These are phyloP conservation scores for Tragulus kanchil DNA, from an alignment of 2,113 vertebrate genomes.

Conservation along the genomic window DNA sequence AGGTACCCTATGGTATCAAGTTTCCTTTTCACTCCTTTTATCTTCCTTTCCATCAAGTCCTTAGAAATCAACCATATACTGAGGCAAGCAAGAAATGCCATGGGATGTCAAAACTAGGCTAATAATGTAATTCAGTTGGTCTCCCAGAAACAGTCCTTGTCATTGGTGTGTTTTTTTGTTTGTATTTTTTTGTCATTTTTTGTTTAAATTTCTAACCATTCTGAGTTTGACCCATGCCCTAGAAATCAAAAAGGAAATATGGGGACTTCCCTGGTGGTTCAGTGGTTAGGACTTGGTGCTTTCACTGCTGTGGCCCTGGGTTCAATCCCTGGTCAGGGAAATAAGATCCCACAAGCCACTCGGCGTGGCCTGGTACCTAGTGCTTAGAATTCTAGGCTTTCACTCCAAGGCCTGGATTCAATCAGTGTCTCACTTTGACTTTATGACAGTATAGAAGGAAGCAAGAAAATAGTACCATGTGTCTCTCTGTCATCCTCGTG, in stretches of 20 bases:
- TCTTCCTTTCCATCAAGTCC: neutral
- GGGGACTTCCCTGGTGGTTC: neutral
- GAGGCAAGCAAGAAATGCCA: neutral
- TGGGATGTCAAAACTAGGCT: neutral
- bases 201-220: neutral
- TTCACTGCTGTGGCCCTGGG: neutral
- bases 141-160: constrained; percentile 28
- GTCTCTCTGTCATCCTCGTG: neutral
- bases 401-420: neutral
- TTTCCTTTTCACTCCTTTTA: neutral
- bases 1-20: too few relatives aligned
- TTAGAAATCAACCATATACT: neutral
- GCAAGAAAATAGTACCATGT: neutral
- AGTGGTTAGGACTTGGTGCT: neutral
- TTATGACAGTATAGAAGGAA: neutral
- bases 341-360: neutral
- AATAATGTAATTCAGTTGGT: neutral
- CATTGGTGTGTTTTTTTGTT: too few relatives aligned
- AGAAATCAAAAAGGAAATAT: neutral
- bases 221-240: constrained; percentile 5
- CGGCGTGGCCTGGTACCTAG: neutral
- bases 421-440: neutral
- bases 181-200: too few relatives aligned
- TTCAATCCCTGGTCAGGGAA: neutral
- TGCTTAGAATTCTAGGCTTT: neutral